phyloP scores from a whole-genome alignment of 2,888 invertebrate genomes.

The Drosophila maculinotata region DNA sequence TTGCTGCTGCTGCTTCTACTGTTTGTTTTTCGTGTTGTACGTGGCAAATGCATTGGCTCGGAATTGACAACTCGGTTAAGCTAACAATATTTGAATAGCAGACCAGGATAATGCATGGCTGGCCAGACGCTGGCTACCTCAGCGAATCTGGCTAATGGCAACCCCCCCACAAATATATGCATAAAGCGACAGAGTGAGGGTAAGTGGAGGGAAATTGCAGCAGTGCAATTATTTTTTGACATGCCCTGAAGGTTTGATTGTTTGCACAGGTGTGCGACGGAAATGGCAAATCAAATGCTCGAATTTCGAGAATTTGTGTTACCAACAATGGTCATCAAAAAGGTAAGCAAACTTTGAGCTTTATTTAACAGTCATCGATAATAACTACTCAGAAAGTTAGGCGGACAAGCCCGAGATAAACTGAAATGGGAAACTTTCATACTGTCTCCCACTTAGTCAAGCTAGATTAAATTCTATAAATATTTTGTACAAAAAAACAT shows the following conservation, averaged over 20 bases:
- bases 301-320: conserved; percentile 35
- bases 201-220: not conserved
- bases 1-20: conserved; percentile 20
- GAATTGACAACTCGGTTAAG: conserved; percentile 75
- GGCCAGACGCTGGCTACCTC: conserved; percentile 47
- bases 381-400: not conserved
- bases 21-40: conserved; percentile 63
- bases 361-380: conserved; percentile 5
- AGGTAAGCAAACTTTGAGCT: conserved; percentile 11
- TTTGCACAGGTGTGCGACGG: conserved; percentile 30
- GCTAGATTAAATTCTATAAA: no score
- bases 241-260: conserved; percentile 33
- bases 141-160: conserved; percentile 63
- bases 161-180: not conserved
- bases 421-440: no score
- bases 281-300: conserved; percentile 44
- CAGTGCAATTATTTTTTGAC: conserved; percentile 47
- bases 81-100: conserved; percentile 74
- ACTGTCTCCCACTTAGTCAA: no score
- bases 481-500: no score
- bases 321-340: conserved; percentile 23
- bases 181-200: not conserved
- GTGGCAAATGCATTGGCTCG: conserved; percentile 68
- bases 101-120: conserved; percentile 49
- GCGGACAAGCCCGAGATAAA: not conserved